Base-by-base conservation (phyloP, 2,888 invertebrate species). In the Lasioglossum malachurum region DNA sequence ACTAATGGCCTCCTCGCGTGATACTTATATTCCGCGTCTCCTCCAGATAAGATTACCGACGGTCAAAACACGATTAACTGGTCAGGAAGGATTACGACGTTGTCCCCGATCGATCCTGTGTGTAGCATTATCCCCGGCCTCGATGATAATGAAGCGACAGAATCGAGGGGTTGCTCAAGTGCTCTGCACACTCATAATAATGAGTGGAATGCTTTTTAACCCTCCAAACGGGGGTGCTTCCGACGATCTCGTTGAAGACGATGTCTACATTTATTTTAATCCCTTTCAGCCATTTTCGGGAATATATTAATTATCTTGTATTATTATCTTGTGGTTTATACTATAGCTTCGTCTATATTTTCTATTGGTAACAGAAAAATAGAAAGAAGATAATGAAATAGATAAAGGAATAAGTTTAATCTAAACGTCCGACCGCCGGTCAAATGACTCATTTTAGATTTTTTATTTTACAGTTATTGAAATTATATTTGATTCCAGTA, bases 1-100 rank as follows among this genome's bases (percentile, higher is more conserved):
- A 80, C 77, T 87, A 87, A 87, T 87, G 87, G 82, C 67, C 72
- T 35, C 72, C 31, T 87, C 87, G 87, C 87, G 83, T 83, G 87
- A 87, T 87, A 78, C 78, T 83, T 78, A 57, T 80, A 87, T 78
- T 83, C 75, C 38, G 38, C 31, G 74, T 19, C 67, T 75, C 75
- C 57, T 82, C 75, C 60, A 71, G 44, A 79, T 71, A 49, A 38
- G n/a, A 87, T 87, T 87, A 74, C 75, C 79, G 75, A 75, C 76
- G 35, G 76, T 87, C 78, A 78, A 80, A 80, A 78, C 41, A 49
- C 75, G 75, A 85, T 87, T 85, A 80, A 78, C 75, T 67, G 72
- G 64, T 67, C 35, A 38, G 53, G 49, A 82, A 72, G 78, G 75
- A 87, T 86, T 75, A 80, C 75, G 84, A 75, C 60, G 77, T 78